phyloP scores from a whole-genome alignment of 2,797 vertebrate genomes.

The Coreius guichenoti region DNA sequence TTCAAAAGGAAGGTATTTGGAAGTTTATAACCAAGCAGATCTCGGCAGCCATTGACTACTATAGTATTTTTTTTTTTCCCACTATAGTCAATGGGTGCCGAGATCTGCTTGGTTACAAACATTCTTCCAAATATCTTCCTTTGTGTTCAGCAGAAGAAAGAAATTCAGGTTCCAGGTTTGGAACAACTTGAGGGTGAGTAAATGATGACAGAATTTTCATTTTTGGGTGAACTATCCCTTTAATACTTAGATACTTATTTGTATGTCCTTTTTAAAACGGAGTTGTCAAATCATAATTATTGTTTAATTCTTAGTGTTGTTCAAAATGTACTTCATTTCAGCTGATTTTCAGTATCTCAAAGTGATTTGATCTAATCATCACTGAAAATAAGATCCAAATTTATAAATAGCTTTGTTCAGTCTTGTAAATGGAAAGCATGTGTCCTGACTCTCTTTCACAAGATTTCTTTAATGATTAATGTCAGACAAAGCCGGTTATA shows the following conservation, averaged over 20 bases:
- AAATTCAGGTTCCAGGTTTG: no score
- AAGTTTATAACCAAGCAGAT: no score
- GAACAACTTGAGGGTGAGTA: no score
- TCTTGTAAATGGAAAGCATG: conserved; percentile 28
- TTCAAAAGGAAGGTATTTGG: no score
- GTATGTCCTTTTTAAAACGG: not conserved
- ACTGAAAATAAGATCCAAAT: not conserved
- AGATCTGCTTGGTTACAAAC: no score
- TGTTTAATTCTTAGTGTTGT: not conserved
- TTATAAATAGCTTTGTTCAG: conserved; percentile 8
- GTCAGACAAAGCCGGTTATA: conserved; percentile 41
- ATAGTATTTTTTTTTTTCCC: no score
- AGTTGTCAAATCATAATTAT: not conserved
- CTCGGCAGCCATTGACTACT: no score
- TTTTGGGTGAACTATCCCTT: no score
- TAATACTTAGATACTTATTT: not conserved
- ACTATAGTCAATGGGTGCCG: no score
- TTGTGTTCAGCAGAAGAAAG: no score
- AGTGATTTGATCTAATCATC: not conserved
- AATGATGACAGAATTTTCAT: no score
- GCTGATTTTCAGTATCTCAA: not conserved
- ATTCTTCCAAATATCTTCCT: no score
- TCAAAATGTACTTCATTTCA: not conserved
- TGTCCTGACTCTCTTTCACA: conserved; percentile 19
- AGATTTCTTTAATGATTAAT: conserved; percentile 32